Percentiles rank a stretch among this genome's conserved stretches.
These are phyloP conservation scores for Varanus komodoensis DNA, from an alignment of 2,113 vertebrate genomes.

Conservation along the genomic window DNA sequence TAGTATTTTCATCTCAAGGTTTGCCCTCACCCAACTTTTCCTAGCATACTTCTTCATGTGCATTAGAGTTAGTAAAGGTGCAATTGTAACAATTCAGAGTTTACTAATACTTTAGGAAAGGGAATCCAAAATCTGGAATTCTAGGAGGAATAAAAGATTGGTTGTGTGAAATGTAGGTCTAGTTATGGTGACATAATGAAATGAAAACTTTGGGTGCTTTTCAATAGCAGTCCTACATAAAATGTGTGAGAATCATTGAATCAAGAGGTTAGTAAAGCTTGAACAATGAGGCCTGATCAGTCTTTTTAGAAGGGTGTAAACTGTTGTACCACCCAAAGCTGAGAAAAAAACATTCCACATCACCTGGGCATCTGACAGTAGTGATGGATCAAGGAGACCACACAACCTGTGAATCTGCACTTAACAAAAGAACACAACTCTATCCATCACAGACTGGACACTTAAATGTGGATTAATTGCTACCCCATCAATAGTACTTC, in stretches of 20 bases:
- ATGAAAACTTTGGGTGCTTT: background rate
- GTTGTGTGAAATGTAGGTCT: background rate
- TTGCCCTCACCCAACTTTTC: background rate
- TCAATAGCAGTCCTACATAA: background rate
- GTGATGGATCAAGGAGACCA: no score
- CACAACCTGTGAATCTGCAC: no score
- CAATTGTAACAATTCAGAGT: background rate
- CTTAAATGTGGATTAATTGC: background rate
- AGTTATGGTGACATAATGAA: background rate
- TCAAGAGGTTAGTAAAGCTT: background rate
- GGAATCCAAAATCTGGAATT: background rate
- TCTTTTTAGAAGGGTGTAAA: no score
- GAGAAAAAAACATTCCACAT: background rate
- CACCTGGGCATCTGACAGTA: background rate
- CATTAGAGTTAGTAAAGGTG: background rate
- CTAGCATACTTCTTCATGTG: background rate
- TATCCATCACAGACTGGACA: no score
- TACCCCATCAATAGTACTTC: background rate
- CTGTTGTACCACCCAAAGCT: no score
- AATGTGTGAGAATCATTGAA: background rate
- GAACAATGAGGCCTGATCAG: background rate
- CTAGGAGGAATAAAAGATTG: background rate
- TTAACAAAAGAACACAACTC: no score
- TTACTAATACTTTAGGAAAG: background rate
- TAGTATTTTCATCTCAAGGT: background rate